Evolutionary conservation across 2,888 invertebrate genomes (phyloP), one percentile per base, ranked within the genome.

Genomic region (Oscheius sp.): DNA sequence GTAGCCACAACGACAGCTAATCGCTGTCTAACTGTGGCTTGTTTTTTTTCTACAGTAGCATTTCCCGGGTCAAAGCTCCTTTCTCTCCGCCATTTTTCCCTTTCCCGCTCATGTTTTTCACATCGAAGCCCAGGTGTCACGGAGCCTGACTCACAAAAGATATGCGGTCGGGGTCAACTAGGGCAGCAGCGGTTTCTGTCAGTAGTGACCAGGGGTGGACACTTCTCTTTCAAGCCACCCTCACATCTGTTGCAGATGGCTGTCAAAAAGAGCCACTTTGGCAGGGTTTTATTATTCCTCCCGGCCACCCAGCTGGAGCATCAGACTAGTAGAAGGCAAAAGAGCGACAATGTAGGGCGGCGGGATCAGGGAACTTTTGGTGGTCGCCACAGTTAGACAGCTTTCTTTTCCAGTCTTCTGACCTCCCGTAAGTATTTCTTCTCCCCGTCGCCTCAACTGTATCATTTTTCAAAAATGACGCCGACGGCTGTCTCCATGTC

Each of bases 171-270:
- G 35, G 35, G 35, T 35, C 35, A 35, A 35, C 35, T 35, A 35
- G 35, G 9, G 35, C 3, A 3, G 35, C 5, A 9, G 35, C 35
- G 21, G 6, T 49, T 5, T 16, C 49, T 3, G 49, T 49, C 35
- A 35, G 49, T 21, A 16, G 49, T 49, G 49, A 49, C 49, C 49
- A 49, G 49, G 16, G 49, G 16, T 49, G 49, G 21, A 49, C 21
- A 49, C n/a, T 2, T 13, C 49, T 27, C 43, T 63, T 29, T 43
- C 41, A 16, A 49, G n/a, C 69, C n/a, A n/a, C 41, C 29, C 9
- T n/a, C 58, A 52, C 59, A 52, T 70, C 59, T 70, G 52, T 52
- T 43, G 53, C 70, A 58, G 70, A 70, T 58, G 70, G 58, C 43
- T 29, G 69, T 21, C 21, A 55, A 55, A 35, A 43, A 55, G 61